Percentiles rank a stretch among this genome's conserved stretches.
Conservation (phyloP, 2,797 vertebrate species). For the Megalops cyprinoides region DNA sequence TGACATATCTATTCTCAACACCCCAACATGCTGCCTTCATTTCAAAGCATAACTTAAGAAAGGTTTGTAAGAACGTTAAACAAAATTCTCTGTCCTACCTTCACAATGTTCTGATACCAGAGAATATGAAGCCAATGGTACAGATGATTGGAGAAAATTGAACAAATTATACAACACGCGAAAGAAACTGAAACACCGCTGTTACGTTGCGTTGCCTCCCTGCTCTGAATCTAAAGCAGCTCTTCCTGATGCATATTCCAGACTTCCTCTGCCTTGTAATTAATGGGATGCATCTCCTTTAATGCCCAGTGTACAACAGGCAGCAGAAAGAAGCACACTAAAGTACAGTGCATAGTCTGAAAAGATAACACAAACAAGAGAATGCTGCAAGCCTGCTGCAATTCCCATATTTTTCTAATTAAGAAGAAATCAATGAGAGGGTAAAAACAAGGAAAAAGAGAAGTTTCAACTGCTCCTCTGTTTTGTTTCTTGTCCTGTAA, state of each 20-base stretch:
- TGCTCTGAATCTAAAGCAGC: constrained; percentile 29
- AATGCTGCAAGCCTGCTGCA: constrained; percentile 28
- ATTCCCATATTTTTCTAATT: background rate
- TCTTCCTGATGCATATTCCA: constrained; percentile 27
- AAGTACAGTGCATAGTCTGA: constrained; percentile 9
- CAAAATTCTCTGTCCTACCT: background rate
- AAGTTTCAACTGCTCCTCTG: background rate
- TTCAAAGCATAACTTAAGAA: too few species aligned
- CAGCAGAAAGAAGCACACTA: background rate
- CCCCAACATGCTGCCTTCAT: too few species aligned
- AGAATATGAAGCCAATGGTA: background rate
- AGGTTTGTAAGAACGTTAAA: background rate
- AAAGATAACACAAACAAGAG: constrained; percentile 26
- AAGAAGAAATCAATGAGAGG: background rate
- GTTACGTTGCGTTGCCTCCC: background rate
- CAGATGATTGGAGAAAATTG: background rate
- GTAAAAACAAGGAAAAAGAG: background rate
- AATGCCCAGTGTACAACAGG: constrained; percentile 8
- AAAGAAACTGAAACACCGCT: background rate
- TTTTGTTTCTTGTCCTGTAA: constrained; percentile 12
- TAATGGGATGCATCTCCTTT: constrained; percentile 24
- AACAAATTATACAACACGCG: background rate
- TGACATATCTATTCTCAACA: background rate
- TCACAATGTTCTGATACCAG: background rate
- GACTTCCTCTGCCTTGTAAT: constrained; percentile 27